A percentile compares a stretch with the other conserved stretches of the same genome.
Conservation (phyloP, 2,113 vertebrate genomes). For the Hemibagrus wyckioides region DNA sequence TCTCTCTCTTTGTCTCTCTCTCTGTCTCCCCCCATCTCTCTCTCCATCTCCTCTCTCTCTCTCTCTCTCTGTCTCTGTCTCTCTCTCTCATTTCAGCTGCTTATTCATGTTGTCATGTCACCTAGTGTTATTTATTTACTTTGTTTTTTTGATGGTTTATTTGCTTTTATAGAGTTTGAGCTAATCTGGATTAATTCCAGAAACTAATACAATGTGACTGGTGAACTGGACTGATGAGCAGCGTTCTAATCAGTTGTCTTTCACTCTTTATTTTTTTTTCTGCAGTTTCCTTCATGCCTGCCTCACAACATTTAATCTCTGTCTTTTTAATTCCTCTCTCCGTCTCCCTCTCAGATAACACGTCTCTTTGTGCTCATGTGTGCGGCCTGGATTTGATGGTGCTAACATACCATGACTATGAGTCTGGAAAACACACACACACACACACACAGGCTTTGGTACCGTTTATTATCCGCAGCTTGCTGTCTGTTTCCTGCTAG, state of each 20-base stretch:
- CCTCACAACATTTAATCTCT: not conserved
- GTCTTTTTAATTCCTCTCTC: not conserved
- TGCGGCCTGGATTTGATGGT: constrained; percentile 7
- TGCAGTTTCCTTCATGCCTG: constrained; percentile 9
- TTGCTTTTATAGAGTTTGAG: not conserved
- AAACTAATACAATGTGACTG: not conserved
- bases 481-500: constrained; percentile 45
- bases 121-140: not conserved
- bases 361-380: constrained; percentile 38
- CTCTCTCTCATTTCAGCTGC: not conserved
- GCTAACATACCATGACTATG: constrained; percentile 43
- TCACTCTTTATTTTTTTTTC: constrained; percentile 5
- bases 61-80: too few species aligned
- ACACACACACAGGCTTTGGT: not conserved
- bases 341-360: constrained; percentile 17
- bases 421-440: constrained; percentile 13
- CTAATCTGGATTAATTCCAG: constrained; percentile 8
- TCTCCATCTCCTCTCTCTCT: too few species aligned
- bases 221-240: not conserved
- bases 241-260: not conserved
- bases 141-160: not conserved
- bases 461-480: constrained; percentile 31
- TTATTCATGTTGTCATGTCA: too few species aligned
- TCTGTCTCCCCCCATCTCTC: too few species aligned
- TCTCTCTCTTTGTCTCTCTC: not conserved